These are phyloP conservation scores for Parazoanthus darwini DNA, from an alignment of 92 coral and sea anemone genomes.

Conservation along the genomic window DNA sequence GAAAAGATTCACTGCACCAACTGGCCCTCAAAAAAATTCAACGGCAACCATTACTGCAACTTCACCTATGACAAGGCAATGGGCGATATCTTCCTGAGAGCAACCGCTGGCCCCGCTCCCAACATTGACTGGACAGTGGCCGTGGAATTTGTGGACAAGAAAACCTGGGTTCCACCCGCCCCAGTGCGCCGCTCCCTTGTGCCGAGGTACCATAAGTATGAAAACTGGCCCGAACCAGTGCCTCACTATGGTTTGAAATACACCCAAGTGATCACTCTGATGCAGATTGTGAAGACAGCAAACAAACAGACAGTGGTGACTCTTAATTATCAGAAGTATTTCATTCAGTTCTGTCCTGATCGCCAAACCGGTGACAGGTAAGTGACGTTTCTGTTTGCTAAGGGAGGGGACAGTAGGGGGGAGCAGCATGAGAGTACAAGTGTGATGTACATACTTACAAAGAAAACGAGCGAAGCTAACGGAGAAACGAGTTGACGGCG, in stretches of 20 bases:
- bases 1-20: constrained; percentile 63
- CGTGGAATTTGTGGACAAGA: constrained; percentile 56
- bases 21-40: constrained; percentile 52
- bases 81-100: constrained; percentile 58
- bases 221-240: constrained; percentile 53
- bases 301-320: constrained; percentile 53
- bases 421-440: no score
- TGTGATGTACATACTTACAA: no score
- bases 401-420: background rate
- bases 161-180: constrained; percentile 48
- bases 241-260: constrained; percentile 33
- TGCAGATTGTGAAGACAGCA: constrained; percentile 67
- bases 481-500: no score
- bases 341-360: constrained; percentile 66
- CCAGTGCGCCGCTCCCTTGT: background rate
- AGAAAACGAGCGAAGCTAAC: no score
- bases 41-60: constrained; percentile 64
- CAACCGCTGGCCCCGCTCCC: constrained; percentile 70
- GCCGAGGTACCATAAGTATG: background rate
- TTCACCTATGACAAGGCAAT: constrained; percentile 60
- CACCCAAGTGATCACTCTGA: constrained; percentile 30
- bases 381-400: background rate
- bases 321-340: background rate
- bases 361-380: constrained; percentile 63
- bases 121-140: constrained; percentile 78